Evolutionary conservation across 2,797 vertebrate genomes (phyloP).

Genomic region (Sebastolobus altivelis): DNA sequence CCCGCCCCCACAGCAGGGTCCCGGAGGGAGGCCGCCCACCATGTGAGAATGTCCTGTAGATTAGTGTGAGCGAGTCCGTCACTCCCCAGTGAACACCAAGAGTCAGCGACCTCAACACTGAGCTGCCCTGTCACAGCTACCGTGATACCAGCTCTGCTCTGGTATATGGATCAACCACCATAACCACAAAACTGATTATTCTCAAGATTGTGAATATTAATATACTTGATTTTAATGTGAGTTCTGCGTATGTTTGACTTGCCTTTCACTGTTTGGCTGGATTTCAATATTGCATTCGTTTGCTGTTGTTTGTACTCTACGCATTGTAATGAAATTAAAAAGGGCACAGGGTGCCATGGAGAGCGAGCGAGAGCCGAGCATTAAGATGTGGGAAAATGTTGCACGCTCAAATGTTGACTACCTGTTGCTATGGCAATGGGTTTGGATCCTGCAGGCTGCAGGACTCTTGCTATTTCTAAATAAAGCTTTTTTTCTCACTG

Average conservation of each 20-base stretch:
- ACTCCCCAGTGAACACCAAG: conserved; percentile 40
- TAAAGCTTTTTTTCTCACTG: conserved; percentile 84
- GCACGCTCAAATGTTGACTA: conserved; percentile 86
- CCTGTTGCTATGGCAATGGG: conserved; percentile 87
- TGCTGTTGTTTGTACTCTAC: conserved; percentile 60
- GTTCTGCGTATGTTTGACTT: conserved; percentile 37
- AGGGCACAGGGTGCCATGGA: conserved; percentile 72
- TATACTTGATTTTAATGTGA: conserved; percentile 21
- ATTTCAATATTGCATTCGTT: conserved; percentile 63
- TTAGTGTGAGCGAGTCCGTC: conserved; percentile 74
- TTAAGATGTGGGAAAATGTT: conserved; percentile 79
- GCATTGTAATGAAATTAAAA: conserved; percentile 73
- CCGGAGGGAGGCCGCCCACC: conserved; percentile 65
- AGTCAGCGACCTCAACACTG: conserved; percentile 33
- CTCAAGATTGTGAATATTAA: conserved; percentile 29
- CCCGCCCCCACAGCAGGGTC: conserved; percentile 63
- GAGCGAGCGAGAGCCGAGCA: conserved; percentile 71
- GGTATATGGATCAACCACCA: conserved; percentile 6
- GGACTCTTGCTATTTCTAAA: conserved; percentile 87
- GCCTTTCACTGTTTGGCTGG: conserved; percentile 54
- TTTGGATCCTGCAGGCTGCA: conserved; percentile 83
- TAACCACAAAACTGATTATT: background rate
- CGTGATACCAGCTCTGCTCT: conserved; percentile 19
- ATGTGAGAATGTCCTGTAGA: conserved; percentile 80
- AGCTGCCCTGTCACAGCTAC: conserved; percentile 31